Conservation (phyloP, 1,140 invertebrate genomes). For the Acromyrmex heyeri region DNA sequence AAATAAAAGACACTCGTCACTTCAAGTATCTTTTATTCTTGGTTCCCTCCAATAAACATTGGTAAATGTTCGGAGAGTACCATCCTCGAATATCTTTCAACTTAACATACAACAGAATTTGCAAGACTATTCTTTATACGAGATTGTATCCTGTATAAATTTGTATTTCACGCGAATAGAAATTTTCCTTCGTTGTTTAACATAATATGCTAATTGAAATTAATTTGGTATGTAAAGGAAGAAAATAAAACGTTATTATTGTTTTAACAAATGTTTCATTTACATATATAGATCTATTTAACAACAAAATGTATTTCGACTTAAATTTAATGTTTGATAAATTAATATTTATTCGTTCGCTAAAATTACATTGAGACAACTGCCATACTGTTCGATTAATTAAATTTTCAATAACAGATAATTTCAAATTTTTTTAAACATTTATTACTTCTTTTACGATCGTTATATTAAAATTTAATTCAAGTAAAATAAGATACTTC, state of each 20-base stretch:
- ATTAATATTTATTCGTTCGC: conserved; percentile 14
- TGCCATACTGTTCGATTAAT: not conserved
- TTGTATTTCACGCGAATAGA: not conserved
- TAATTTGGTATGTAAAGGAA: not conserved
- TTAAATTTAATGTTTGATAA: conserved; percentile 28
- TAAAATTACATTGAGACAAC: not conserved
- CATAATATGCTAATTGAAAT: conserved; percentile 9
- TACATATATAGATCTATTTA: not conserved
- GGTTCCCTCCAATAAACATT: conserved; percentile 11
- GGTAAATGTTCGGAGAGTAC: not conserved
- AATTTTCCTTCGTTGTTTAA: not conserved
- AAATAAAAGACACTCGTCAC: conserved; percentile 47
- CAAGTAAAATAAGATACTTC: not conserved
- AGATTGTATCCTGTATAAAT: not conserved
- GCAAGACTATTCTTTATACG: not conserved
- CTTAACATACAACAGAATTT: not conserved
- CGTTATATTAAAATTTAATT: not conserved
- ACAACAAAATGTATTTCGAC: conserved; percentile 1
- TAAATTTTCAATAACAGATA: not conserved
- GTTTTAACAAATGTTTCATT: not conserved
- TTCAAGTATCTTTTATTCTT: conserved; percentile 2
- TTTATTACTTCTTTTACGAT: not conserved
- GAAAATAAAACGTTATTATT: not conserved
- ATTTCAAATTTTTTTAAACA: not conserved
- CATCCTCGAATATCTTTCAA: not conserved